These are phyloP conservation scores for Acanthochromis polyacanthus DNA, from an alignment of 2,113 vertebrate species.

Conservation along the genomic window DNA sequence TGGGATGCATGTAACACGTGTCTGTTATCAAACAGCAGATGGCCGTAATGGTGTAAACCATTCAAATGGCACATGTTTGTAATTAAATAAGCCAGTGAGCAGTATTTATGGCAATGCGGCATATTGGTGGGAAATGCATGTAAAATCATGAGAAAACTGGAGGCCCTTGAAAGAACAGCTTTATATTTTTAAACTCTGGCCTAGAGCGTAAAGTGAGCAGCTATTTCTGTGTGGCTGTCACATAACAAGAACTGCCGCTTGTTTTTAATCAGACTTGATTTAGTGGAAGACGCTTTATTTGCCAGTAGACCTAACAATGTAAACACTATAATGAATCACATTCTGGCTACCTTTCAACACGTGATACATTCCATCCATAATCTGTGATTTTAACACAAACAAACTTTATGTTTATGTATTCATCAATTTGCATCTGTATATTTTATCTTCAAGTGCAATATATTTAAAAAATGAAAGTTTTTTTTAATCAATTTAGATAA, in stretches of 20 bases:
- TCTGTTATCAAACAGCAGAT: constrained; percentile 63
- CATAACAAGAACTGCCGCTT: constrained; percentile 2
- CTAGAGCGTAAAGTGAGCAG: neutral
- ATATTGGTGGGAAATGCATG: constrained; percentile 45
- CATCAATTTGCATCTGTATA: neutral
- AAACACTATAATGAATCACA: constrained; percentile 8
- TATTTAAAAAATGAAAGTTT: too few species aligned
- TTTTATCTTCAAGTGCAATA: neutral
- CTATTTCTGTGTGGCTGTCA: constrained; percentile 22
- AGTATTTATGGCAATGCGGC: constrained; percentile 44
- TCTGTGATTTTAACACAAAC: neutral
- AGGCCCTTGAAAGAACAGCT: neutral
- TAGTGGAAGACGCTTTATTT: constrained; percentile 11
- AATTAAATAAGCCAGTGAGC: constrained; percentile 62
- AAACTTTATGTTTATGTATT: neutral
- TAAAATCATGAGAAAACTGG: constrained; percentile 31
- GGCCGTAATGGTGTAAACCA: constrained; percentile 45
- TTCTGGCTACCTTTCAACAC: constrained; percentile 2
- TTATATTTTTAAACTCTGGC: constrained; percentile 24
- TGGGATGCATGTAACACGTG: constrained; percentile 26
- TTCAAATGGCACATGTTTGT: constrained; percentile 59
- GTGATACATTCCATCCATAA: neutral
- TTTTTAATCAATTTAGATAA: too few species aligned
- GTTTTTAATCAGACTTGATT: constrained; percentile 18
- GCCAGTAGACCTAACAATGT: constrained; percentile 14